Evolutionary conservation across 1,140 invertebrate genomes (phyloP), one percentile per base, ranked within the genome.

Genomic region (Drosophila fuyamai): DNA sequence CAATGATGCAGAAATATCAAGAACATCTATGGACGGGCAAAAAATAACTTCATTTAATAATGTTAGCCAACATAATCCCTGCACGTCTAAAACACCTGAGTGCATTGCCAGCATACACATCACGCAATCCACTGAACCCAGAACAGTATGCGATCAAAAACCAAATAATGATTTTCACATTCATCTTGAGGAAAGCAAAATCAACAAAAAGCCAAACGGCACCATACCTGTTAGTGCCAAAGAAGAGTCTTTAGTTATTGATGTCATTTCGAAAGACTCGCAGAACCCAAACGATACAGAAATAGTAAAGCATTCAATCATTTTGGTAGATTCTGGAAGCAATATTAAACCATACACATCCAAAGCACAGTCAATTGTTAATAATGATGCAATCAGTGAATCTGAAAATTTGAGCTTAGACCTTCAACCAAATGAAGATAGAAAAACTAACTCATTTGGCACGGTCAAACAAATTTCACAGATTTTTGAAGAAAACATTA

Each of bases 401-500:
- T 4, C 47, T 5, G 23, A 36, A 53, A 12, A 35, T 41, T 9
- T 12, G 1, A 14, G 14, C 7, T 6, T 9, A 8, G 59, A 63
- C 16, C 18, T 7, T 16, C 35, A 14, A 7, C 36, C 32, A n/a
- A 43, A 23, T 14, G 55, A 62, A 16, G 63, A 67, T 7, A 50
- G 47, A 18, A 65, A 68, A 68, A 68, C 60, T 2, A 68, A 68
- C n/a, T 68, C 65, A 0, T 68, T 68, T 38, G 65, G 65, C 29
- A 68, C 65, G 3, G 65, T 68, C 2, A 68, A 66, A 23, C 65
- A 68, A 18, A 68, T 68, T 66, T 68, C 65, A n/a, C 60, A 68
- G 47, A 68, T 68, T n/a, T 68, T 68, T 13, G 65, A 68, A 38
- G 65, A 68, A 13, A 68, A 68, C 61, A 68, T 68, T 9, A 66